These are phyloP conservation scores for Nansenia antarctica DNA, from an alignment of 2,113 vertebrate species.

Conservation along the genomic window DNA sequence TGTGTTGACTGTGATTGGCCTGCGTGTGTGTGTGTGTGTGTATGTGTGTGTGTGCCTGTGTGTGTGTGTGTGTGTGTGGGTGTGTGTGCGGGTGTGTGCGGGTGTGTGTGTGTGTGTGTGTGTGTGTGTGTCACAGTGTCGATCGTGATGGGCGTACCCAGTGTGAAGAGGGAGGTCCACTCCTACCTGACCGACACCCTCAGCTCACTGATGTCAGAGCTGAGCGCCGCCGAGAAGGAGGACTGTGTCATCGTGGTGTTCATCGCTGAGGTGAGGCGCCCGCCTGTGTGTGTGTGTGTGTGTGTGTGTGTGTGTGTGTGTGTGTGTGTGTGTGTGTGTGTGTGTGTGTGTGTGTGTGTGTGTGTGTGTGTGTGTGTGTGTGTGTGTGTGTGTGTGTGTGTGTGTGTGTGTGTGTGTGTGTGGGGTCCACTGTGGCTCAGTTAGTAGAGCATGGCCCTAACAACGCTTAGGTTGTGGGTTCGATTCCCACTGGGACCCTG, in stretches of 20 bases:
- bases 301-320: not conserved
- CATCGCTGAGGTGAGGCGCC: slow-evolving; percentile 86
- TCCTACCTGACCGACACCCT: slow-evolving; percentile 96
- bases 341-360: not conserved
- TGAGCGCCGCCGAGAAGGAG: slow-evolving; percentile 89
- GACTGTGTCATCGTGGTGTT: slow-evolving; percentile 96
- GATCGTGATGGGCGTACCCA: slow-evolving; percentile 96
- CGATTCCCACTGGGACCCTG: too few species aligned
- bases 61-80: slow-evolving; percentile 16
- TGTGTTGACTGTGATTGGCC: not conserved
- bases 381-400: not conserved
- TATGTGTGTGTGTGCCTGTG: slow-evolving; percentile 15
- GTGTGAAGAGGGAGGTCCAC: slow-evolving; percentile 95
- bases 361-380: not conserved
- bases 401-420: not conserved
- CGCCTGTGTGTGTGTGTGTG: not conserved
- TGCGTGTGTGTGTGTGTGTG: slow-evolving; percentile 19
- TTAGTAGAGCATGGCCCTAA: too few species aligned
- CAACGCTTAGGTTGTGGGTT: too few species aligned
- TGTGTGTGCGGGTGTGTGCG: slow-evolving; percentile 19
- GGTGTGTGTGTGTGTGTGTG: slow-evolving; percentile 14
- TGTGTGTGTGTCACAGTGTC: slow-evolving; percentile 79
- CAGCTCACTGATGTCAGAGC: slow-evolving; percentile 94
- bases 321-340: not conserved
- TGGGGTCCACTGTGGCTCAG: too few species aligned